phyloP scores from a whole-genome alignment of 1,140 invertebrate genomes.

The Brachionus paranguensis region DNA sequence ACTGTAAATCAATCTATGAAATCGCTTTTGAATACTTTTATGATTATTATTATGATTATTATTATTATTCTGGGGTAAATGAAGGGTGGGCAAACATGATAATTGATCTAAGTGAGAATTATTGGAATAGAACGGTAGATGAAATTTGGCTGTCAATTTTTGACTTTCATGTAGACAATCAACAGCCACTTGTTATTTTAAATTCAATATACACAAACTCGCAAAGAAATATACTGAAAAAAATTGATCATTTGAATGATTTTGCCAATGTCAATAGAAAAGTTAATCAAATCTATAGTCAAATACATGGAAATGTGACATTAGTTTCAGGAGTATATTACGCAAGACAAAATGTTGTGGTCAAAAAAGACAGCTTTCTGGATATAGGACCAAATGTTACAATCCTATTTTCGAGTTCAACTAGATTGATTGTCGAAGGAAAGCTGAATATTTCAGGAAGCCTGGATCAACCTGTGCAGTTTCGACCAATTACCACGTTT shows the following conservation, averaged over 20 bases:
- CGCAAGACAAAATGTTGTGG: neutral
- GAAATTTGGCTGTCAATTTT: neutral
- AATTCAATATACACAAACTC: neutral
- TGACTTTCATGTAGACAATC: neutral
- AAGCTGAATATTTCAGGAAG: neutral
- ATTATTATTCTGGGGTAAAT: no score
- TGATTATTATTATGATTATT: neutral
- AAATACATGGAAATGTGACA: neutral
- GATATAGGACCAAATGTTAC: neutral
- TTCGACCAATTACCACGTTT: neutral
- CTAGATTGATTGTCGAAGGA: neutral
- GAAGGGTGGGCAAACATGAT: neutral
- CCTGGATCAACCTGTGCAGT: neutral
- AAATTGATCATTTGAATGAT: neutral
- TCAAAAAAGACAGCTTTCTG: neutral
- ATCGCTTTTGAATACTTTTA: neutral
- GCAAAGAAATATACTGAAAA: neutral
- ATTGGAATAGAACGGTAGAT: neutral
- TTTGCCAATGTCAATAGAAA: neutral
- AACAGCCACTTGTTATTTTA: neutral
- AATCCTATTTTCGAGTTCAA: neutral
- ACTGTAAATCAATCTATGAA: neutral
- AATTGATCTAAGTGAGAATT: neutral
- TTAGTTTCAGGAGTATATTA: neutral
- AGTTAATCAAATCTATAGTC: neutral